Percentiles rank a stretch among this genome's conserved stretches.
Evolutionary conservation across 2,113 vertebrate genomes (phyloP).

Genomic region (Tauraco erythrolophus): DNA sequence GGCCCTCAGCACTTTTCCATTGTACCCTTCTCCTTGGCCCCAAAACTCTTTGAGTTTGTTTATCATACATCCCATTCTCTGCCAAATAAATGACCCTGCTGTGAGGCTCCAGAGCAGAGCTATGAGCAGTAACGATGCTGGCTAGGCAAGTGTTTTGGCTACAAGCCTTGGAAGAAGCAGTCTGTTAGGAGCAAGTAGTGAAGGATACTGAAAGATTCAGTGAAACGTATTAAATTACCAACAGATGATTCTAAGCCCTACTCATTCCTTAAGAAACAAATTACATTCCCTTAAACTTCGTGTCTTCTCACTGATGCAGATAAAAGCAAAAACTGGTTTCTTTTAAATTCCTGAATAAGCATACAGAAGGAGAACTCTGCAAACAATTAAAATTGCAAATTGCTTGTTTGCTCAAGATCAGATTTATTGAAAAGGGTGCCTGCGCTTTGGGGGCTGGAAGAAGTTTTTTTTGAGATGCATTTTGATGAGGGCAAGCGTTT

Average conservation of each 20-base stretch:
- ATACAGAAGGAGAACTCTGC: conserved; percentile 83
- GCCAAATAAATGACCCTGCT: background rate
- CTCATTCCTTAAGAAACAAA: background rate
- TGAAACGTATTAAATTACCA: background rate
- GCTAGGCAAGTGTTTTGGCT: background rate
- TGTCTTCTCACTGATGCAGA: background rate
- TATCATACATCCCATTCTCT: background rate
- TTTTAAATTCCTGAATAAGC: conserved; percentile 86
- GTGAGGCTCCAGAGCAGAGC: background rate
- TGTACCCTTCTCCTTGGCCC: background rate
- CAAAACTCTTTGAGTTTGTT: background rate
- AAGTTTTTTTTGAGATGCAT: conserved; percentile 77
- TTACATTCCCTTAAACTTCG: background rate
- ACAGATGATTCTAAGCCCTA: background rate
- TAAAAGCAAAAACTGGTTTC: background rate
- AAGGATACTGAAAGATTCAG: background rate
- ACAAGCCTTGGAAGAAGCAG: background rate
- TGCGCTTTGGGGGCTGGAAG: conserved; percentile 82
- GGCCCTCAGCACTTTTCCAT: background rate
- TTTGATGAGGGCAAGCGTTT: conserved; percentile 92
- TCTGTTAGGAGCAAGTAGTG: background rate
- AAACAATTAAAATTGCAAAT: conserved; percentile 96
- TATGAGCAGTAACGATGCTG: background rate
- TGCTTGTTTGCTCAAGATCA: conserved; percentile 90
- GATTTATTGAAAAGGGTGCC: conserved; percentile 87